phyloP scores from a whole-genome alignment of 2,113 vertebrate species.

The Cheilinus undulatus region DNA sequence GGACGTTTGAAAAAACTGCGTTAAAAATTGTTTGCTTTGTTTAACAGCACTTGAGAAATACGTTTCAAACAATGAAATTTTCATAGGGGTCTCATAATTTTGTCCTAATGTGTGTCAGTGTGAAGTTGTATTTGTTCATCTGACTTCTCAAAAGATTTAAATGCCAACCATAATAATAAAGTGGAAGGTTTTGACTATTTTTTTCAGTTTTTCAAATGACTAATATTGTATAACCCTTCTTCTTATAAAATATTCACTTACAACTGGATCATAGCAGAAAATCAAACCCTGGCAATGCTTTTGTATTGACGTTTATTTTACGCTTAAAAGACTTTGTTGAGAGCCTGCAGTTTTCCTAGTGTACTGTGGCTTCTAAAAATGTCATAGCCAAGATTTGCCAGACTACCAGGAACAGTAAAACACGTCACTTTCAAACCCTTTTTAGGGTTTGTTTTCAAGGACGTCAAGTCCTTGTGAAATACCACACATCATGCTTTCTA shows the following conservation, averaged over 20 bases:
- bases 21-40: too few species aligned
- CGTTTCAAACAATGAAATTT: too few species aligned
- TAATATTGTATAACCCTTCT: too few species aligned
- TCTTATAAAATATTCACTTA: not conserved
- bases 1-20: too few species aligned
- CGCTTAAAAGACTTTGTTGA: slow-evolving; percentile 12
- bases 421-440: slow-evolving; percentile 1
- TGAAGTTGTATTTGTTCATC: too few species aligned
- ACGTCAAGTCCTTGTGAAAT: slow-evolving; percentile 28
- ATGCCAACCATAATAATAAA: too few species aligned
- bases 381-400: slow-evolving; percentile 21
- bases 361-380: slow-evolving; percentile 32
- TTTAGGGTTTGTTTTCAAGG: slow-evolving; percentile 53
- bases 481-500: slow-evolving; percentile 44
- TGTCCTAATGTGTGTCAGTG: too few species aligned
- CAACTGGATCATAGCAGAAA: too few species aligned
- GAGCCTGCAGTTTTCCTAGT: slow-evolving; percentile 12
- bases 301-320: not conserved
- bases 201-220: not conserved
- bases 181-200: not conserved
- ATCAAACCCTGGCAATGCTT: too few species aligned
- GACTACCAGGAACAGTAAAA: slow-evolving; percentile 24
- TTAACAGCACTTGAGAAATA: too few species aligned
- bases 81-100: too few species aligned
- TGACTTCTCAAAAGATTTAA: too few species aligned